Evolutionary conservation across 2,113 vertebrate species (phyloP).

Genomic region (Uropsilus gracilis): DNA sequence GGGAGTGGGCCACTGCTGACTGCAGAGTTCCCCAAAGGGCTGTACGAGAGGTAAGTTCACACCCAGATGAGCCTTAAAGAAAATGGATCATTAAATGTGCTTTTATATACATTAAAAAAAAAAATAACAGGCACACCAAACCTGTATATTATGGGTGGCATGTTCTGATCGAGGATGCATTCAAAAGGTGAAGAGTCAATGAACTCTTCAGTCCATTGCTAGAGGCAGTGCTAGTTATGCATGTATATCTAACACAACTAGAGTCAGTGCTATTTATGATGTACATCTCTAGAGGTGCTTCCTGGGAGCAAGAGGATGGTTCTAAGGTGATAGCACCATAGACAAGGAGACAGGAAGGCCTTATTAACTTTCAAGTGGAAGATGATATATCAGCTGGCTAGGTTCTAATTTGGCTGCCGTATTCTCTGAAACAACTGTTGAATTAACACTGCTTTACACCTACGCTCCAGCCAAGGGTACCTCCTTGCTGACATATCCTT

Average conservation of each 20-base stretch:
- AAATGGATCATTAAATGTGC: neutral
- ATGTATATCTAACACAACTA: no score
- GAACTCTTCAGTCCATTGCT: no score
- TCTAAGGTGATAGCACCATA: neutral
- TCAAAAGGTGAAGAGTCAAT: neutral
- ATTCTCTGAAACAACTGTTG: neutral
- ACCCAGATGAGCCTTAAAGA: neutral
- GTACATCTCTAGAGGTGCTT: neutral
- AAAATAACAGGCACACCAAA: neutral
- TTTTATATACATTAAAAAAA: neutral
- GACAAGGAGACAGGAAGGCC: neutral
- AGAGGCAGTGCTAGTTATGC: no score
- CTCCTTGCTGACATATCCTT: neutral
- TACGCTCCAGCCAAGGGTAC: neutral
- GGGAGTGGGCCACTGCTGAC: fast-evolving
- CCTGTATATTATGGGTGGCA: neutral
- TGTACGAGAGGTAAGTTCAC: neutral
- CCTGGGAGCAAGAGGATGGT: neutral
- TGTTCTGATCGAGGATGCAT: neutral
- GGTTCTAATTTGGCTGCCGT: neutral
- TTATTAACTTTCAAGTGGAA: neutral
- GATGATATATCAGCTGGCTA: neutral
- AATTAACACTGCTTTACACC: neutral
- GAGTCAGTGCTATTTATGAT: no score
- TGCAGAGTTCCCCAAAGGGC: neutral